Evolutionary conservation across 2,888 invertebrate species (phyloP), one percentile per base, ranked within the genome.

Genomic region (Nomada flava): DNA sequence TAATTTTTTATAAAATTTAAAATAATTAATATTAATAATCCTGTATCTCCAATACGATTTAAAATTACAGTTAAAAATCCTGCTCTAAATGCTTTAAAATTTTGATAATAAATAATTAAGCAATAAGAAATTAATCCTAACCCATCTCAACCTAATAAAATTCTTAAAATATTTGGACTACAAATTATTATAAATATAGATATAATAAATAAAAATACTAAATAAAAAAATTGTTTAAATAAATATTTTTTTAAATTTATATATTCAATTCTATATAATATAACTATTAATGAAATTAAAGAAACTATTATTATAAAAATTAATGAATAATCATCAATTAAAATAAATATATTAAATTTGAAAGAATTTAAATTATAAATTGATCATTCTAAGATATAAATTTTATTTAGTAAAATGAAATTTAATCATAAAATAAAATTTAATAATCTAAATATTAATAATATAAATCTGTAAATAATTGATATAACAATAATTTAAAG

Each of bases 131-230:
- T 63, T 44, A 69, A 52, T 0, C 68, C 68, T n/a, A 68, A 42
- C 0, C 62, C 68, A 63, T 76, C 76, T 3, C 70, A 70, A 0
- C 76, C 69, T 18, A 55, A 29, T 18, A 63, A 15, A 36, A 76
- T 55, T 18, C n/a, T 47, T 10, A 63, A n/a, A 5, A 76, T n/a
- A 18, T 18, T 68, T 1, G 52, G 44, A 0, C 62, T 68, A 13
- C 53, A n/a, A 68, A 68, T 62, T 62, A 68, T 53, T 9, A 75
- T 15, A 52, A 9, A n/a, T 23, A 75, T 68, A 9, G 75, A 75
- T 0, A 42, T 2, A 52, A 62, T 36, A 62, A 75, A 62, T n/a
- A 67, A 1, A 1, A 68, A 2, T 44, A 75, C 13, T 44, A 68
- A 60, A 53, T 52, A 62, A 62, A n/a, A 52, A 68, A 60, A 75